phyloP scores from a whole-genome alignment of 2,797 vertebrate species.

The Eulemur mongoz region DNA sequence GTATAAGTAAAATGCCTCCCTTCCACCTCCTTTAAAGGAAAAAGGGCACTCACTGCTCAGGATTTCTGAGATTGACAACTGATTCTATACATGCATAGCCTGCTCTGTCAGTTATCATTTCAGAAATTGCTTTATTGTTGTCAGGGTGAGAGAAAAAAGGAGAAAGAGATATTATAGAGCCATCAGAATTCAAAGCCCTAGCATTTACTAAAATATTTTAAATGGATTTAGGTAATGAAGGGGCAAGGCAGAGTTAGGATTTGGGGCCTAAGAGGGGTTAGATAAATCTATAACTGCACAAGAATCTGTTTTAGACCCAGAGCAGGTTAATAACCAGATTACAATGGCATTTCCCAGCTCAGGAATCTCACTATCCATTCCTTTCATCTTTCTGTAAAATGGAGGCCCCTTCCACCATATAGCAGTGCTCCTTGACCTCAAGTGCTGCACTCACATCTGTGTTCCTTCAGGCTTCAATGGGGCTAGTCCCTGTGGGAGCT shows the following conservation, averaged over 20 bases:
- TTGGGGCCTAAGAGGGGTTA: not conserved
- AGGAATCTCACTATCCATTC: not conserved
- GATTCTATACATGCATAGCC: not conserved
- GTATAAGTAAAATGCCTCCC: constrained; percentile 20
- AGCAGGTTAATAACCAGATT: not conserved
- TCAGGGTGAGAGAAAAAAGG: not conserved
- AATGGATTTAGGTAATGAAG: not conserved
- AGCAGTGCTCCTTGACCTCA: not conserved
- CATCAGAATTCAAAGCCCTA: not conserved
- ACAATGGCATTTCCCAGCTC: not conserved
- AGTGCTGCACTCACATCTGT: not conserved
- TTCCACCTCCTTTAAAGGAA: constrained; percentile 12
- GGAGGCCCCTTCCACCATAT: not conserved
- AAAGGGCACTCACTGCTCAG: not conserved
- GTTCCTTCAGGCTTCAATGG: not conserved
- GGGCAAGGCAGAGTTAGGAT: not conserved
- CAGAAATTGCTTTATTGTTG: not conserved
- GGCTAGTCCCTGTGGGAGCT: not conserved
- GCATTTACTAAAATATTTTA: not conserved
- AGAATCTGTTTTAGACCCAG: not conserved
- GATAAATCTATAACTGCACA: not conserved
- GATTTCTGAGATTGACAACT: not conserved
- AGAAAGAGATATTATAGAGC: not conserved
- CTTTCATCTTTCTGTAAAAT: not conserved
- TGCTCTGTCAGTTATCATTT: not conserved